Evolutionary conservation across 2,797 vertebrate species (phyloP), one percentile per base, ranked within the genome.

Genomic region (Diplodus sargus): DNA sequence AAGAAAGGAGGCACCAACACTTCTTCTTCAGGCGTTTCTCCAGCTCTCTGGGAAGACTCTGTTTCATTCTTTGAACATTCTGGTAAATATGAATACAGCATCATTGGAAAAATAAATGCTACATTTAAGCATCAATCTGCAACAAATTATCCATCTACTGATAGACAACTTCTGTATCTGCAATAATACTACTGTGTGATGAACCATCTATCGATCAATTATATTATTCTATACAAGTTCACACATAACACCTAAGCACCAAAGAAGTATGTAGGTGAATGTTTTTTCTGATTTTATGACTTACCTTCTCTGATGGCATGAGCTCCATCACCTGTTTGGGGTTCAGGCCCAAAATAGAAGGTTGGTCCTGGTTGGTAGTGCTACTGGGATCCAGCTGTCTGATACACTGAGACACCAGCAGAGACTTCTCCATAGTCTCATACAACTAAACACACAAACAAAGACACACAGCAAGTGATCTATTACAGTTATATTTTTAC

Each of bases 11-110:
- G 64, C 88, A 89, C 42, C 94, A 89, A 65, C 94, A 95, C 79
- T 96, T 96, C 76, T 87, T 94, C 85, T 91, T 95, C 23, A 97
- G 93, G 65, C 92, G 94, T 59, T 95, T 94, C 78, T 96, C 96
- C 78, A 97, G 83, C 69, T 95, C 93, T 62, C 57, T 84, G 11
- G 90, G 91, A 43, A 96, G 87, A 67, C 69, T 68, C 25, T 92
- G 90, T 64, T 90, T 94, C 94, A 96, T 95, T 76, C 90, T 89
- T 39, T 91, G 72, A 70, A 95, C 85, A 82, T 95, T 92, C 96
- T 97, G 82, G 20, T 15, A 72, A 75, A 78, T 3, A 78, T 14
- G 54, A 76, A 70, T 3, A 61, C 12, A 71, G 4, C 3, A 3
- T 13, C 12, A 3, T 17, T 60, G 61, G 10, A 23, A 3, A 70